Evolutionary conservation across 2,113 vertebrate genomes (phyloP).

Genomic region (Pterophyllum scalare): DNA sequence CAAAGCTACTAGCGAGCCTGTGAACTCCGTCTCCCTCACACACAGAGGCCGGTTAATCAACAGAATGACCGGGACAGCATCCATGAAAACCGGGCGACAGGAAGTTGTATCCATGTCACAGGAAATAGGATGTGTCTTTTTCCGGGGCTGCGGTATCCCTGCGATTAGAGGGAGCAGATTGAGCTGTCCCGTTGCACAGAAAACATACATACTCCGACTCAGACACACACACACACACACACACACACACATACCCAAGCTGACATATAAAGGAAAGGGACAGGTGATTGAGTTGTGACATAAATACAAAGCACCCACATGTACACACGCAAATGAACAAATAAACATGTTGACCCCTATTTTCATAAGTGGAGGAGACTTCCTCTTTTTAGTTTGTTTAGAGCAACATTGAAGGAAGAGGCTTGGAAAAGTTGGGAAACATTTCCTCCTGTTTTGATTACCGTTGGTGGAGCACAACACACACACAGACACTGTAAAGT

Average conservation of each 20-base stretch:
- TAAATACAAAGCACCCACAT: background rate
- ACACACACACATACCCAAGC: background rate
- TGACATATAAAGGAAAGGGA: constrained; percentile 11
- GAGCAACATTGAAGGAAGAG: constrained; percentile 34
- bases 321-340: constrained; percentile 25
- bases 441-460: constrained; percentile 64
- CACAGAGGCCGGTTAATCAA: constrained; percentile 58
- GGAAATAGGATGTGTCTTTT: constrained; percentile 80
- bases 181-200: constrained; percentile 69
- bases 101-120: constrained; percentile 77
- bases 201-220: constrained; percentile 18
- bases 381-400: constrained; percentile 41
- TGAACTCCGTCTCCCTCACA: constrained; percentile 42
- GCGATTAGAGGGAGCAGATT: constrained; percentile 74
- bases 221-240: background rate
- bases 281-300: constrained; percentile 39
- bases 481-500: background rate
- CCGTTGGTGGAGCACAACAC: constrained; percentile 1
- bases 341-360: constrained; percentile 41
- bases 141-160: constrained; percentile 50
- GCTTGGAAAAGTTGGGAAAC: constrained; percentile 13
- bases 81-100: constrained; percentile 67
- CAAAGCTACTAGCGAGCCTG: constrained; percentile 18
- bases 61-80: constrained; percentile 36
- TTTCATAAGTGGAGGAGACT: constrained; percentile 39